Evolutionary conservation across 37 sponge, comb jelly and placozoan species (phyloP).

Genomic region (Beroe ovata): DNA sequence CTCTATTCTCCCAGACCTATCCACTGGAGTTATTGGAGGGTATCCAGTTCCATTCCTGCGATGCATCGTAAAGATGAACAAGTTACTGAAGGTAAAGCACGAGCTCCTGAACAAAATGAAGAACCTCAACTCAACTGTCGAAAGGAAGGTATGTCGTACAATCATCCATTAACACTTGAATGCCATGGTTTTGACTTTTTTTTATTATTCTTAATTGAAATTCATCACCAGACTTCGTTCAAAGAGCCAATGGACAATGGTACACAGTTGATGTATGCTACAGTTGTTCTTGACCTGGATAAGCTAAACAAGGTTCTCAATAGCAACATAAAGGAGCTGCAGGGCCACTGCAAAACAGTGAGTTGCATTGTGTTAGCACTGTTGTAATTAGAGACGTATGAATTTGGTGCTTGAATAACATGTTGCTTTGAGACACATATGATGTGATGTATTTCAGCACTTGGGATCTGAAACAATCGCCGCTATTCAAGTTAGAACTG

Average conservation of each 20-base stretch:
- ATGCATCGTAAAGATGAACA: conserved; percentile 62
- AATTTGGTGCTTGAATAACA: too few species aligned
- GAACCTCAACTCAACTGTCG: conserved; percentile 58
- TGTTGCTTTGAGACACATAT: too few species aligned
- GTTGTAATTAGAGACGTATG: too few species aligned
- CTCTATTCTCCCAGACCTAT: background rate
- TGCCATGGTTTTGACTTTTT: too few species aligned
- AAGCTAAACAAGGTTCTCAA: conserved; percentile 45
- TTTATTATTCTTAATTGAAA: too few species aligned
- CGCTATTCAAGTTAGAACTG: conserved; percentile 8
- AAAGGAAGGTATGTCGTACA: conserved; percentile 56
- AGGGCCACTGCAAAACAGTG: conserved; percentile 58
- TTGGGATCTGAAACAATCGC: conserved; percentile 54
- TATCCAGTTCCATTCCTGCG: conserved; percentile 57
- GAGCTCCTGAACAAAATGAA: conserved; percentile 43
- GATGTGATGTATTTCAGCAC: too few species aligned
- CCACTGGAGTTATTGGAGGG: background rate
- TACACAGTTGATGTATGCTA: conserved; percentile 56
- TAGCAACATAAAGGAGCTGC: conserved; percentile 32
- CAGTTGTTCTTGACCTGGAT: conserved; percentile 16
- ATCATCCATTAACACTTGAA: too few species aligned
- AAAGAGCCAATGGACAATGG: conserved; percentile 48
- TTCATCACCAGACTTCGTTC: conserved; percentile 64
- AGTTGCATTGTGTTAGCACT: too few species aligned
- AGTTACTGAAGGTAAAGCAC: conserved; percentile 13